phyloP scores from a whole-genome alignment of 2,113 vertebrate genomes.

The Xenopus laevis region DNA sequence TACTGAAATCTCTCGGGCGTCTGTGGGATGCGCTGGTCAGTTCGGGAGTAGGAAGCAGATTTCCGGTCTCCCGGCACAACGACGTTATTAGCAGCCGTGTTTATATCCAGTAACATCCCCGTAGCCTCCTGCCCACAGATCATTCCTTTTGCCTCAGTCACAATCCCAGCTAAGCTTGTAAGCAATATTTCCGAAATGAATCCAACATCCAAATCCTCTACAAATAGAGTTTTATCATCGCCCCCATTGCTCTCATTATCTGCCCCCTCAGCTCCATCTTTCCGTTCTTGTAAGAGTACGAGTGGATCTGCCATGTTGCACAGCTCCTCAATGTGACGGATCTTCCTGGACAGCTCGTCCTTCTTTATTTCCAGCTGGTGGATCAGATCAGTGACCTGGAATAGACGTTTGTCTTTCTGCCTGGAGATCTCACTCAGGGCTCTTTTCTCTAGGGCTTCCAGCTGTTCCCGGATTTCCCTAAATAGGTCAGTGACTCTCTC shows the following conservation, averaged over 20 bases:
- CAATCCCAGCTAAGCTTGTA: not conserved
- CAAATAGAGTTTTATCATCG: not conserved
- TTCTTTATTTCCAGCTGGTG: not conserved
- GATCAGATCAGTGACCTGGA: not conserved
- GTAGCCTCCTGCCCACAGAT: constrained; percentile 6
- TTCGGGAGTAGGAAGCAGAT: not conserved
- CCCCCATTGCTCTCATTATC: not conserved
- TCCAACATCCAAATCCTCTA: constrained; percentile 1
- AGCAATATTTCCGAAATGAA: not conserved
- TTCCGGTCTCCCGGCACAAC: not conserved
- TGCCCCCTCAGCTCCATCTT: not conserved
- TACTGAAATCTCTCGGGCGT: not conserved
- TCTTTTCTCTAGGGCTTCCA: not conserved
- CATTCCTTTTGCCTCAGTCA: not conserved
- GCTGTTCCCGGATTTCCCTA: not conserved
- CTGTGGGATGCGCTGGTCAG: not conserved
- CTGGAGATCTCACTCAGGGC: not conserved
- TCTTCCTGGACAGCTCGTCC: not conserved
- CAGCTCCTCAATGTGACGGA: not conserved
- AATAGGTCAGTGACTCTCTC: not conserved
- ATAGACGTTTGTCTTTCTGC: not conserved
- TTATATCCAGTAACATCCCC: not conserved
- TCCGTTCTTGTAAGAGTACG: not conserved
- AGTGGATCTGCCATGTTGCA: not conserved
- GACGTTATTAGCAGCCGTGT: not conserved